Percentiles rank a stretch among this genome's conserved stretches.
These are phyloP conservation scores for Uloborus plumipes DNA, from an alignment of 2,888 invertebrate species.

Conservation along the genomic window DNA sequence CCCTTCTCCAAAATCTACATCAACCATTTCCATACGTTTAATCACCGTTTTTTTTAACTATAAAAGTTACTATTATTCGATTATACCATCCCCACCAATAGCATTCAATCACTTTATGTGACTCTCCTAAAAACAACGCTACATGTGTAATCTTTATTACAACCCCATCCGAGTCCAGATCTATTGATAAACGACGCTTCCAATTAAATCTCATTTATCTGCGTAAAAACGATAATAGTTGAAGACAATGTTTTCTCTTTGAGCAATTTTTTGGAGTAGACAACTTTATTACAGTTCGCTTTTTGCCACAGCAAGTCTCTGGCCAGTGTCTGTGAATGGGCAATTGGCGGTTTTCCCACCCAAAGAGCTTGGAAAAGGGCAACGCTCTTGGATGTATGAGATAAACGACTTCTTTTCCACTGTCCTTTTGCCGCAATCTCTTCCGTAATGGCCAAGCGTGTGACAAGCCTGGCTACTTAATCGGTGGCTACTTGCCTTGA, in stretches of 20 bases:
- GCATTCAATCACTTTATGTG: no score
- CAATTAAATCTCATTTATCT: conserved; percentile 24
- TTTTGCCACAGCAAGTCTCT: conserved; percentile 3
- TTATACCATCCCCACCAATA: no score
- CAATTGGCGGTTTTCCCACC: conserved; percentile 52
- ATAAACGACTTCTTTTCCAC: conserved; percentile 48
- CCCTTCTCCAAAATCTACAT: no score
- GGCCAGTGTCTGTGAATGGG: conserved; percentile 40
- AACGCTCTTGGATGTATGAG: conserved; percentile 53
- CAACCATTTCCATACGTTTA: no score
- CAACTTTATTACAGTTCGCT: conserved; percentile 32
- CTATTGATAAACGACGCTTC: conserved; percentile 9
- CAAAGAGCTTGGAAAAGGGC: conserved; percentile 32
- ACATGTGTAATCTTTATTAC: no score
- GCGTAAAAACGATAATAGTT: conserved; percentile 14
- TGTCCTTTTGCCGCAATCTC: conserved; percentile 30
- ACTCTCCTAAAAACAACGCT: no score
- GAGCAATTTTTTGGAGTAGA: background rate
- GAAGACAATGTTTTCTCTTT: conserved; percentile 14
- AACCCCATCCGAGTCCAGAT: no score
- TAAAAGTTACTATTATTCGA: no score
- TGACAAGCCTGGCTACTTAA: conserved; percentile 15
- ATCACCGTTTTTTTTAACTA: no score
- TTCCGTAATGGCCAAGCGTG: conserved; percentile 18
- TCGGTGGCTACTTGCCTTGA: conserved; percentile 20